phyloP scores from a whole-genome alignment of 64 coral and sea anemone species.

The Montipora sp. region DNA sequence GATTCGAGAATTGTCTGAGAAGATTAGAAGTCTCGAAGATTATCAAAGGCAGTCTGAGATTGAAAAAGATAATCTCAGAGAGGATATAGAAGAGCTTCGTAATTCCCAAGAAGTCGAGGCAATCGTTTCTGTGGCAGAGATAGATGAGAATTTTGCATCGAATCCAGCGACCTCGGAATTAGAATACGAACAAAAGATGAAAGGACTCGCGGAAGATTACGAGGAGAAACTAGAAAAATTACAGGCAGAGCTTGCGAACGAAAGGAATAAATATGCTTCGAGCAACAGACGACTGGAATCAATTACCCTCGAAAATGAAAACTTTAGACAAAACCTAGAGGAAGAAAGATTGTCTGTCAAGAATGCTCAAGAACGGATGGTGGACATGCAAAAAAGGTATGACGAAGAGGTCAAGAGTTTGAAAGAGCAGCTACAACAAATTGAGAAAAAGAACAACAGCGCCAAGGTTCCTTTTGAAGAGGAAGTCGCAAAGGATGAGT shows the following conservation, averaged over 20 bases:
- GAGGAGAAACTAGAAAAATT: constrained; percentile 81
- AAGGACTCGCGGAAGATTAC: constrained; percentile 83
- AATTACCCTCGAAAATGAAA: constrained; percentile 68
- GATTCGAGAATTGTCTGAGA: constrained; percentile 26
- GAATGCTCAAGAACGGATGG: constrained; percentile 55
- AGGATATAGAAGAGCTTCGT: constrained; percentile 39
- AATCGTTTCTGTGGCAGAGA: constrained; percentile 38
- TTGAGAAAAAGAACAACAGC: constrained; percentile 26
- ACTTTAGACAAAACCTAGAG: constrained; percentile 78
- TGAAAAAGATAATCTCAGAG: constrained; percentile 28
- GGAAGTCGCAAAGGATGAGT: constrained; percentile 26
- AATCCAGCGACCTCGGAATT: constrained; percentile 10
- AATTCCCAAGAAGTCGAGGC: constrained; percentile 21
- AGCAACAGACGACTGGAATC: constrained; percentile 80
- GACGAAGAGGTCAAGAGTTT: constrained; percentile 57
- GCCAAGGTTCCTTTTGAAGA: constrained; percentile 3
- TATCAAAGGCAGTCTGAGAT: constrained; percentile 16
- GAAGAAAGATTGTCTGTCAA: constrained; percentile 66
- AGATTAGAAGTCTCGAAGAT: constrained; percentile 42
- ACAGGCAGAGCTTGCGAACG: constrained; percentile 52
- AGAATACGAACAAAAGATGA: constrained; percentile 79
- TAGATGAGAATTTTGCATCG: constrained; percentile 17
- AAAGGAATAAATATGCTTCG: constrained; percentile 56
- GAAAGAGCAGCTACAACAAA: constrained; percentile 47
- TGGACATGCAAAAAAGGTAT: constrained; percentile 59